Evolutionary conservation across 1,140 invertebrate species (phyloP), one percentile per base, ranked within the genome.

Genomic region (Heliothis subflexa): DNA sequence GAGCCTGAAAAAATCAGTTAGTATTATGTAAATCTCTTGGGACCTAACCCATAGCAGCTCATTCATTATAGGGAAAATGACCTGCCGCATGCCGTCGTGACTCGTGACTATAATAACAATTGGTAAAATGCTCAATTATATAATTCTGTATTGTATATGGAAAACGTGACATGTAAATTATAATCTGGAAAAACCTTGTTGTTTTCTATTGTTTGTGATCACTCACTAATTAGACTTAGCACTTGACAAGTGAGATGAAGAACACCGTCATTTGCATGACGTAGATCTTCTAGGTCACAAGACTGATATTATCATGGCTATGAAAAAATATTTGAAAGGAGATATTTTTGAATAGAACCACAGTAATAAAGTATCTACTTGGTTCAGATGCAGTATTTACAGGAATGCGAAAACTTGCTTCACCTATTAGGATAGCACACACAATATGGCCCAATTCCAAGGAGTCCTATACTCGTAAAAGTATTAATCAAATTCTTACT

Each of bases 161-260:
- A 0, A 25, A 70, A 40, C 62, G 40, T 70, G 47, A 52, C 66
- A 28, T 13, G 21, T 10, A 16, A 28, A 70, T 50, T 52, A 50
- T 50, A 28, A 50, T 70, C 47, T 70, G 66, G 66, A 70, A 70
- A 70, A 70, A 28, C 66, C 66, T 21, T 50, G 21, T 14, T 2
- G 47, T 70, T 70, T 52, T 70, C 66, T 50, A 70, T 70, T 70
- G 66, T 70, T 70, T 50, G 18, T 28, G 47, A 70, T 70, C 47
- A 28, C 47, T 14, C 18, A 21, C 13, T 70, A 70, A 70, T 70
- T 66, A 66, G 11, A 13, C 13, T 61, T 33, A 50, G 14, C n/a
- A 40, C 61, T 62, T 70, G 3, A 33, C 62, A 10, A 70, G 13
- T 40, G 50, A 70, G 66, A 70, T 50, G 66, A 18, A 50, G 21